Percentiles rank a stretch among this genome's conserved stretches.
Evolutionary conservation across 2,888 invertebrate genomes (phyloP).

Genomic region (Limenitis camilla): DNA sequence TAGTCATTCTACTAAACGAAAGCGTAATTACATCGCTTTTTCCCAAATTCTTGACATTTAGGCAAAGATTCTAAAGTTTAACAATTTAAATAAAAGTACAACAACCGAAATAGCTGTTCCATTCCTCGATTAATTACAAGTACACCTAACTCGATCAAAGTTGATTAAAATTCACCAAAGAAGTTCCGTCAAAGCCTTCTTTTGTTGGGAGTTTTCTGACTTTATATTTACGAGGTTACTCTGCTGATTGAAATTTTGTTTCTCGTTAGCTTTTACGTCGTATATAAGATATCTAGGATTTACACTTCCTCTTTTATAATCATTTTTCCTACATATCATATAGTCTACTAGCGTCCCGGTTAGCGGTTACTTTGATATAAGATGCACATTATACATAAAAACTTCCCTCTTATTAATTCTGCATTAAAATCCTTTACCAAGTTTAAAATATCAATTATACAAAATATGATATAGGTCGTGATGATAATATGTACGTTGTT

Average conservation of each 20-base stretch:
- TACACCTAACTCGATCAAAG: constrained; percentile 14
- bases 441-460: too few relatives aligned
- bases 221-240: constrained; percentile 10
- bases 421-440: too few relatives aligned
- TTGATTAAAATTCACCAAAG: constrained; percentile 20
- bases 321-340: too few relatives aligned
- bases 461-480: too few relatives aligned
- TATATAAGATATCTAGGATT: not conserved
- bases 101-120: constrained; percentile 1
- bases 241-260: constrained; percentile 14
- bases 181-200: constrained; percentile 18
- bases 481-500: too few relatives aligned
- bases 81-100: not conserved
- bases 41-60: not conserved
- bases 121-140: constrained; percentile 12
- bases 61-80: not conserved
- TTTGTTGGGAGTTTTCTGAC: constrained; percentile 14
- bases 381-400: too few relatives aligned
- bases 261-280: not conserved
- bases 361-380: too few relatives aligned
- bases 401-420: too few relatives aligned
- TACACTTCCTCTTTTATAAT: too few relatives aligned
- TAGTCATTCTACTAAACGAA: too few relatives aligned
- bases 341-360: too few relatives aligned
- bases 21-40: not conserved